Conservation (phyloP, 2,113 vertebrate species). For the Haemorhous mexicanus region DNA sequence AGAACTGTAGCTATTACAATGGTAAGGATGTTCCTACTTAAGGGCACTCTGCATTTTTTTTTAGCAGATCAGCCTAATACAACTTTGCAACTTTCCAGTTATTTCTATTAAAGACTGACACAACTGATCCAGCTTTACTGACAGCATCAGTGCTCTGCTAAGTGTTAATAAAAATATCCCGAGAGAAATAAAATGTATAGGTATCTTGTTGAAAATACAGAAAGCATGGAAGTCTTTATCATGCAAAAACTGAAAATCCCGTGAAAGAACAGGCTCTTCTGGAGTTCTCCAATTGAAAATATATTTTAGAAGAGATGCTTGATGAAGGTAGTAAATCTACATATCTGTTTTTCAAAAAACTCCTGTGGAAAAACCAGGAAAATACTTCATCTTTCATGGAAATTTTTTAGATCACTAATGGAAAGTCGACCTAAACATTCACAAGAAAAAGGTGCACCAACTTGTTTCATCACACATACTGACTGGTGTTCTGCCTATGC, state of each 20-base stretch:
- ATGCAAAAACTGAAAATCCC: not conserved
- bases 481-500: not conserved
- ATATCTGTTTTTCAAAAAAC: not conserved
- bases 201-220: not conserved
- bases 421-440: not conserved
- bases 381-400: not conserved
- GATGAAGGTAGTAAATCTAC: not conserved
- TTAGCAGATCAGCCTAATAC: not conserved
- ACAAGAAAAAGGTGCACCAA: not conserved
- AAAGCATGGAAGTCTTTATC: not conserved
- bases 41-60: not conserved
- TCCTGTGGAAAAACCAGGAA: not conserved
- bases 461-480: not conserved
- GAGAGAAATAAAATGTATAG: not conserved
- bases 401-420: not conserved
- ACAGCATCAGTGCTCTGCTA: not conserved
- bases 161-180: not conserved
- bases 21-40: not conserved
- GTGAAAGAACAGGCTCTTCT: not conserved
- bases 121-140: conserved; percentile 20
- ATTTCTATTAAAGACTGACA: not conserved
- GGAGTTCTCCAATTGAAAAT: not conserved
- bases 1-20: not conserved
- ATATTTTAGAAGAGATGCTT: not conserved
- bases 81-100: not conserved